phyloP scores from a whole-genome alignment of 2,888 invertebrate species.

The Busseola fusca region DNA sequence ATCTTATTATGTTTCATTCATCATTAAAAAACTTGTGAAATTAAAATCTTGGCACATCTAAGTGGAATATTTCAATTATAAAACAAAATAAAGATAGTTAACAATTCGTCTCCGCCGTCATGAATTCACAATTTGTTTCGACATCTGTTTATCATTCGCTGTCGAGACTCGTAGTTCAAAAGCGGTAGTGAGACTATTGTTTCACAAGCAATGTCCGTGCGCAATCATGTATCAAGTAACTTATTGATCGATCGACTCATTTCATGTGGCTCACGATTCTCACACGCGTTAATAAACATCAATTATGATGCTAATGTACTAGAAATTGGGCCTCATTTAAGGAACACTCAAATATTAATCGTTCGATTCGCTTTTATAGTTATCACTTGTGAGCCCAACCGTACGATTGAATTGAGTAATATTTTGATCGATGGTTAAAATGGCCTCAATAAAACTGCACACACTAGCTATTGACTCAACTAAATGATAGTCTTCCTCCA shows the following conservation, averaged over 20 bases:
- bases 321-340: slow-evolving; percentile 34
- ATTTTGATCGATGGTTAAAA: slow-evolving; percentile 29
- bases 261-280: slow-evolving; percentile 54
- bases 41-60: slow-evolving; percentile 41
- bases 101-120: slow-evolving; percentile 54
- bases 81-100: slow-evolving; percentile 49
- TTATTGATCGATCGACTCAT: slow-evolving; percentile 57
- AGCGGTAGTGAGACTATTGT: slow-evolving; percentile 69
- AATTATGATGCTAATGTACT: slow-evolving; percentile 54
- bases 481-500: slow-evolving; percentile 26
- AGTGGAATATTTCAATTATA: slow-evolving; percentile 52
- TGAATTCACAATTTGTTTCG: slow-evolving; percentile 69
- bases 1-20: slow-evolving; percentile 8
- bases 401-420: slow-evolving; percentile 22
- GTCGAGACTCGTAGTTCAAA: slow-evolving; percentile 61
- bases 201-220: slow-evolving; percentile 69
- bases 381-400: slow-evolving; percentile 10
- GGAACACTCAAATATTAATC: slow-evolving; percentile 37
- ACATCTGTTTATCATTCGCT: slow-evolving; percentile 71
- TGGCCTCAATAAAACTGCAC: slow-evolving; percentile 34
- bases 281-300: slow-evolving; percentile 55
- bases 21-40: slow-evolving; percentile 21
- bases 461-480: slow-evolving; percentile 26
- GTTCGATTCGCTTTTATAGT: slow-evolving; percentile 28
- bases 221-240: slow-evolving; percentile 67